Evolutionary conservation across 1,140 invertebrate genomes (phyloP).

Genomic region (Drosophila ficusphila): DNA sequence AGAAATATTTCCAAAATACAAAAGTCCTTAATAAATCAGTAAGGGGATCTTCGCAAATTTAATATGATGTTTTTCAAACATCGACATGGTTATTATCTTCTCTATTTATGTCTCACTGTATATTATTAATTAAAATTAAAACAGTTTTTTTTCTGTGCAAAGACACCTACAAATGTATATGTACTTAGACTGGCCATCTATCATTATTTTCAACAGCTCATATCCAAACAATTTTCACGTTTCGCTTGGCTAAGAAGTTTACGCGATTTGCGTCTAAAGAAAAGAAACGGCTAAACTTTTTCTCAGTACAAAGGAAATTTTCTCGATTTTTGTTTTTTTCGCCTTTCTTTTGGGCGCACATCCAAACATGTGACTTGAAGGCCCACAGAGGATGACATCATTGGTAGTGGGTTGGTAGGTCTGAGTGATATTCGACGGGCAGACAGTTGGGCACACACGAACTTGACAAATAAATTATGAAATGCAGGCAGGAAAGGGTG

Average conservation of each 20-base stretch:
- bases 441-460: constrained; percentile 65
- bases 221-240: constrained; percentile 22
- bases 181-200: background rate
- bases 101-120: background rate
- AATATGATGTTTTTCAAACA: too few relatives aligned
- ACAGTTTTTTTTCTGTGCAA: background rate
- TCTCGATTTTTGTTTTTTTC: constrained; percentile 17
- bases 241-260: constrained; percentile 24
- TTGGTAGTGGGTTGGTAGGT: constrained; percentile 25
- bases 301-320: constrained; percentile 34
- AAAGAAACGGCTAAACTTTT: constrained; percentile 16
- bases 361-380: constrained; percentile 73
- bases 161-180: background rate
- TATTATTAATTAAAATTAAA: background rate
- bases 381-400: constrained; percentile 63
- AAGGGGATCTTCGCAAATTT: too few relatives aligned
- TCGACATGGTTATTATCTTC: background rate
- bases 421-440: constrained; percentile 29
- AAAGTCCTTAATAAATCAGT: background rate
- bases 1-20: background rate
- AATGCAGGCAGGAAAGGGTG: constrained; percentile 30
- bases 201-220: constrained; percentile 26
- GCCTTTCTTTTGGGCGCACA: constrained; percentile 41
- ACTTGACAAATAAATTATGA: constrained; percentile 39
- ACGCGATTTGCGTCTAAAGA: constrained; percentile 21